A percentile compares a stretch with the other conserved stretches of the same genome.
Conservation (phyloP, 1,140 invertebrate species). For the Caerostris extrusa region DNA sequence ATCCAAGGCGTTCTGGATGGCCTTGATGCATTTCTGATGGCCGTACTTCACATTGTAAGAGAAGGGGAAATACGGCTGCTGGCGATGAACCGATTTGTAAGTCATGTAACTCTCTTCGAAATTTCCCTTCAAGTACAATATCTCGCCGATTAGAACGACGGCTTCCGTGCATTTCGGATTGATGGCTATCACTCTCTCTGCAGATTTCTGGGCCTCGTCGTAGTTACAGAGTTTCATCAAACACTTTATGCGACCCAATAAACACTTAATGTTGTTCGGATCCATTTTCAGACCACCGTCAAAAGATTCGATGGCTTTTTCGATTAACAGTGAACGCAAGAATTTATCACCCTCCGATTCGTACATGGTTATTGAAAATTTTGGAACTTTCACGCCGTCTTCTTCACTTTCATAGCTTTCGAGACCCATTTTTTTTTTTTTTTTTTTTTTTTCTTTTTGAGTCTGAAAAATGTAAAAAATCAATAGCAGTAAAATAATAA, state of each 20-base stretch:
- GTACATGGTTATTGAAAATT: conserved; percentile 36
- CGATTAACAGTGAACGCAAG: background rate
- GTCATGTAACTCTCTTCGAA: conserved; percentile 6
- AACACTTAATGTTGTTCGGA: background rate
- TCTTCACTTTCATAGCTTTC: conserved; percentile 38
- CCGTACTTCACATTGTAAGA: background rate
- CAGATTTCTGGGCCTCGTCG: background rate
- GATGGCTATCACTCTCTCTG: background rate
- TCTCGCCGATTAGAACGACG: background rate
- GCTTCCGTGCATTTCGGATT: conserved; percentile 24
- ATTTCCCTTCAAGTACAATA: background rate
- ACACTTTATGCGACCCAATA: background rate
- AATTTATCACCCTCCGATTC: conserved; percentile 43
- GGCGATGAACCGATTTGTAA: background rate
- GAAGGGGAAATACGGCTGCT: background rate
- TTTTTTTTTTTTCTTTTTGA: background rate
- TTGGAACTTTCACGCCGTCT: background rate
- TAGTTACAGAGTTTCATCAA: background rate
- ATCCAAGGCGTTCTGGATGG: conserved; percentile 9
- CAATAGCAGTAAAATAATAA: too few relatives aligned
- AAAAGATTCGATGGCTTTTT: conserved; percentile 37
- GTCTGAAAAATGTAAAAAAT: too few relatives aligned
- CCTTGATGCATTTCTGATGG: conserved; percentile 28
- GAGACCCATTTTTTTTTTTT: background rate
- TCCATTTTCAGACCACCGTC: background rate